A percentile compares a stretch with the other conserved stretches of the same genome.
Evolutionary conservation across 2,888 invertebrate genomes (phyloP).

Genomic region (Eurois occulta): DNA sequence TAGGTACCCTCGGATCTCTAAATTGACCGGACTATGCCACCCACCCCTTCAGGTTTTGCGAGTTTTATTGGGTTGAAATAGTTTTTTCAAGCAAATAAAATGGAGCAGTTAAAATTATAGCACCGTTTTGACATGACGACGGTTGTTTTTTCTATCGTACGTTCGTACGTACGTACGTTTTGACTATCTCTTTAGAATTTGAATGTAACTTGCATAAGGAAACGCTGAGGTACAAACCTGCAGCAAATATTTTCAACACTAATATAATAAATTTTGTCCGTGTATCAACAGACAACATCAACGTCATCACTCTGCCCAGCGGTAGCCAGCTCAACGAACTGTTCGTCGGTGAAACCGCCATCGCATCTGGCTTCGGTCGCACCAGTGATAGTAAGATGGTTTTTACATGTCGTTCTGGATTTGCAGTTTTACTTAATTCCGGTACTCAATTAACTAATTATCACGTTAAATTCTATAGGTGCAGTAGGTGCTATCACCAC

Average conservation of each 20-base stretch:
- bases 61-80: too few relatives aligned
- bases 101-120: background rate
- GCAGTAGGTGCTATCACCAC: conserved; percentile 1
- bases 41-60: background rate
- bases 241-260: background rate
- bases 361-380: conserved; percentile 80
- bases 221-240: background rate
- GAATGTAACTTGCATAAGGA: background rate
- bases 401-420: background rate
- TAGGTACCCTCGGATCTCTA: too few relatives aligned
- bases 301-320: conserved; percentile 69
- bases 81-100: background rate
- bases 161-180: too few relatives aligned
- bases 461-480: background rate
- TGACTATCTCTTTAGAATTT: background rate
- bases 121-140: too few relatives aligned
- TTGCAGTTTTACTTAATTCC: background rate
- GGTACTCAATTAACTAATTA: background rate
- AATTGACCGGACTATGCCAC: too few relatives aligned
- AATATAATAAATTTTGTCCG: background rate
- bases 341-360: conserved; percentile 67
- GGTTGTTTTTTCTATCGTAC: too few relatives aligned
- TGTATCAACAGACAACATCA: conserved; percentile 67
- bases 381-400: conserved; percentile 1
- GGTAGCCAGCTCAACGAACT: conserved; percentile 61